These are phyloP conservation scores for Mormyrus iriodes DNA, from an alignment of 2,113 vertebrate species.

Conservation along the genomic window DNA sequence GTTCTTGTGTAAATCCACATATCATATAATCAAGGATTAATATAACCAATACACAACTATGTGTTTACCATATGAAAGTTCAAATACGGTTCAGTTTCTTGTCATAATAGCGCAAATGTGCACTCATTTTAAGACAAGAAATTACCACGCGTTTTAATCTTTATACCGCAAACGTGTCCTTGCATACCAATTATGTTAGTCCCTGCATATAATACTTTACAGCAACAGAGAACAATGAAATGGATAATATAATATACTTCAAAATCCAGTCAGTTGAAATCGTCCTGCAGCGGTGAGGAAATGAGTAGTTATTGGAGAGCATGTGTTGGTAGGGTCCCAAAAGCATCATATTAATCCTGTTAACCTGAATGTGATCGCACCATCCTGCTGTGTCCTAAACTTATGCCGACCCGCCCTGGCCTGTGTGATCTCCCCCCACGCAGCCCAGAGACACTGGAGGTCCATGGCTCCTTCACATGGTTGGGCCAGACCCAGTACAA, in stretches of 20 bases:
- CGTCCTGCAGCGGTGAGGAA: neutral
- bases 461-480: constrained; percentile 85
- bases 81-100: neutral
- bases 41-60: neutral
- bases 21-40: neutral
- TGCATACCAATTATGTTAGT: neutral
- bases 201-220: neutral
- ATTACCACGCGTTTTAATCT: neutral
- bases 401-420: neutral
- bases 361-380: neutral
- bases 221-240: neutral
- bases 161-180: neutral
- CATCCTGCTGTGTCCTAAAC: neutral
- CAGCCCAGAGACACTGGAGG: constrained; percentile 78
- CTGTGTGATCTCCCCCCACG: constrained; percentile 17
- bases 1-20: neutral
- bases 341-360: neutral
- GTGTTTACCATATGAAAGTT: neutral
- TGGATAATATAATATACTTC: neutral
- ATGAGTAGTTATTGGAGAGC: neutral
- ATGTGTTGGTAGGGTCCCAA: neutral
- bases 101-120: neutral
- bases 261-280: neutral
- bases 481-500: constrained; percentile 90
- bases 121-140: neutral